phyloP scores from a whole-genome alignment of 2,113 vertebrate genomes.

The Gila orcuttii region DNA sequence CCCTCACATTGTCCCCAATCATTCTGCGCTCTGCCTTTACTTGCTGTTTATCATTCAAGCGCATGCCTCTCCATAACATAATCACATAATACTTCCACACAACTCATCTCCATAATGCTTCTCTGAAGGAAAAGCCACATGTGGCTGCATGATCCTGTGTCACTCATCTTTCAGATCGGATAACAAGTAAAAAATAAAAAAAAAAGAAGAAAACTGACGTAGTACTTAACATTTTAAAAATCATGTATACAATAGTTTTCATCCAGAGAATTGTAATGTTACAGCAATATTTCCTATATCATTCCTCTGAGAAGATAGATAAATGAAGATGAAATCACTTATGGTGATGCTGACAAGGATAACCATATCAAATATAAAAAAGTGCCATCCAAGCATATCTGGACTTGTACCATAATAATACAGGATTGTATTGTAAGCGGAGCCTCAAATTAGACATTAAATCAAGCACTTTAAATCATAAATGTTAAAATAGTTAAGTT shows the following conservation, averaged over 20 bases:
- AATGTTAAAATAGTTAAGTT: no score
- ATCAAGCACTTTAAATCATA: not conserved
- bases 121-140: not conserved
- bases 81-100: slow-evolving; percentile 19
- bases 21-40: slow-evolving; percentile 34
- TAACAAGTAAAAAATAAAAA: not conserved
- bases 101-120: slow-evolving; percentile 16
- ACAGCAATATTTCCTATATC: not conserved
- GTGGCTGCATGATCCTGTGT: not conserved
- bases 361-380: no score
- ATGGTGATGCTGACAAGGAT: no score
- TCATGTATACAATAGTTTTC: not conserved
- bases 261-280: not conserved
- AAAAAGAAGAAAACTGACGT: not conserved
- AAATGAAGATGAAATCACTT: no score
- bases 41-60: slow-evolving; percentile 38
- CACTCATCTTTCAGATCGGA: not conserved
- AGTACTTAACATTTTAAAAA: not conserved
- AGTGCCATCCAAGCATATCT: no score
- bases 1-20: slow-evolving; percentile 34
- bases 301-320: not conserved
- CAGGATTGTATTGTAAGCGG: not conserved
- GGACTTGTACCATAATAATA: no score
- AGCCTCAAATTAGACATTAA: not conserved
- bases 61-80: slow-evolving; percentile 16